These are phyloP conservation scores for Eutrigla gurnardus DNA, from an alignment of 2,797 vertebrate genomes.

Conservation along the genomic window DNA sequence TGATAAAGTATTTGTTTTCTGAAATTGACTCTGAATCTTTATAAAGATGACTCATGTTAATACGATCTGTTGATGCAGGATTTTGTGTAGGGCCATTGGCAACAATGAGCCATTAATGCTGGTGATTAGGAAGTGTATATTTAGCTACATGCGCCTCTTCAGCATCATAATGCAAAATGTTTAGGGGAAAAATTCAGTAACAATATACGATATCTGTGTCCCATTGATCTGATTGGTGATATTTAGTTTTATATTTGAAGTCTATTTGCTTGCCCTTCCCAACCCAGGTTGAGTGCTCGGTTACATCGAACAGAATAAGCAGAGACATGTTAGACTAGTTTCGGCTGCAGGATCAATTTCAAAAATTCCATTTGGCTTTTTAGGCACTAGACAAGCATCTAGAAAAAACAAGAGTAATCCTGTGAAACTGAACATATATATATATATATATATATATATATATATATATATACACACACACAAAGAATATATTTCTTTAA, in stretches of 20 bases:
- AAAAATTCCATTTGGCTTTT: slow-evolving; percentile 9
- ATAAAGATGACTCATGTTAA: neutral
- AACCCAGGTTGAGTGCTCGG: neutral
- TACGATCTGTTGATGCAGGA: neutral
- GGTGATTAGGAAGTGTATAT: neutral
- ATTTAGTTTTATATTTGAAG: neutral
- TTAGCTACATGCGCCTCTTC: neutral
- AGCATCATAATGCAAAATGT: neutral
- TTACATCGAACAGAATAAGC: neutral
- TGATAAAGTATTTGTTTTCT: slow-evolving; percentile 1
- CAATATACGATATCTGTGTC: neutral
- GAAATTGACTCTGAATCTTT: neutral
- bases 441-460: too few species aligned
- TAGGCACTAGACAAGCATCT: neutral
- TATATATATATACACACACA: too few species aligned
- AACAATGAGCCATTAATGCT: too few species aligned
- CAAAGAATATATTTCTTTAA: neutral
- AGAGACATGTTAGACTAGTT: slow-evolving; percentile 10
- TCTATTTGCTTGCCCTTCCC: neutral
- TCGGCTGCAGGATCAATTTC: neutral
- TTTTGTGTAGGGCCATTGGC: too few species aligned
- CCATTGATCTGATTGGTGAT: slow-evolving; percentile 4
- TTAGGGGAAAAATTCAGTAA: neutral
- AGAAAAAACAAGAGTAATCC: neutral
- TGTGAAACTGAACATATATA: neutral